A percentile compares a stretch with the other conserved stretches of the same genome.
Evolutionary conservation across 2,888 invertebrate genomes (phyloP).

Genomic region (Dynastes grantii): DNA sequence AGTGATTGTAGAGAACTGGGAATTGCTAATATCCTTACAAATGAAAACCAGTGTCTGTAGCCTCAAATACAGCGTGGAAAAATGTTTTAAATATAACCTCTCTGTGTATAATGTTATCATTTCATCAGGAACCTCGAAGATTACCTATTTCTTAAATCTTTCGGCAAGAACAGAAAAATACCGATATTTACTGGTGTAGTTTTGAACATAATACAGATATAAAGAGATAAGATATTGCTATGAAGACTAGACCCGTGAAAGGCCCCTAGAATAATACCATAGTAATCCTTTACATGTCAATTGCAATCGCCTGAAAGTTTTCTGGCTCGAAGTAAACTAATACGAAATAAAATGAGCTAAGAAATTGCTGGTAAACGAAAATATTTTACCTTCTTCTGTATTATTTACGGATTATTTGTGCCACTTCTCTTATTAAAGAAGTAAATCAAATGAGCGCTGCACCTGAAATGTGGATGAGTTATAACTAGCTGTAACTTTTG

Average conservation of each 20-base stretch:
- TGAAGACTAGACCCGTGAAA: background rate
- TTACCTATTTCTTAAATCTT: no score
- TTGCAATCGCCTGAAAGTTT: constrained; percentile 40
- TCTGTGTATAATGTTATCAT: no score
- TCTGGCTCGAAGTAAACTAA: background rate
- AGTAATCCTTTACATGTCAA: constrained; percentile 44
- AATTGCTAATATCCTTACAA: no score
- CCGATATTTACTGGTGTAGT: no score
- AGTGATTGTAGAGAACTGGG: no score
- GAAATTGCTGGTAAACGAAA: constrained; percentile 11
- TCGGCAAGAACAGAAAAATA: no score
- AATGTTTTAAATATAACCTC: no score
- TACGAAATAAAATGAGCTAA: constrained; percentile 29
- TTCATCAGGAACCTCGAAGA: no score
- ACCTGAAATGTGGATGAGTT: constrained; percentile 52
- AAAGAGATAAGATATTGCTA: no score
- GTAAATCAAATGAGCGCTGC: constrained; percentile 58
- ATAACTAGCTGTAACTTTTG: constrained; percentile 30
- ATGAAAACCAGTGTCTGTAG: no score
- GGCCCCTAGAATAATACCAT: background rate
- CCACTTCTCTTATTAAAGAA: constrained; percentile 61
- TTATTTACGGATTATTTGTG: constrained; percentile 61
- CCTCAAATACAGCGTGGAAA: no score
- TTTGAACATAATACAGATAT: no score
- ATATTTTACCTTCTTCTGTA: constrained; percentile 42